These are phyloP conservation scores for Conger conger DNA, from an alignment of 2,113 vertebrate genomes.

Conservation along the genomic window DNA sequence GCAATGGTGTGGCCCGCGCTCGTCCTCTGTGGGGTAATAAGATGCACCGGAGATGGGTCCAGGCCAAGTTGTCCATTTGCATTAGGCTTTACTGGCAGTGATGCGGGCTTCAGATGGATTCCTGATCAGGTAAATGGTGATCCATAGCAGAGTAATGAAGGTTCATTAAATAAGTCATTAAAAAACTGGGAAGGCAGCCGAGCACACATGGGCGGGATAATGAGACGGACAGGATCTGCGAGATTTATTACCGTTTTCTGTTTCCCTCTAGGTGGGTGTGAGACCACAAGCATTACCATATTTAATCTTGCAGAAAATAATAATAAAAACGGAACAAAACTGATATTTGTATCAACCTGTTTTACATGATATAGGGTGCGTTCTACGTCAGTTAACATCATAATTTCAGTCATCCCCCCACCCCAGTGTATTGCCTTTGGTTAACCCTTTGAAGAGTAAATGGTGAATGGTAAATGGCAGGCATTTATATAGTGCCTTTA, in stretches of 20 bases:
- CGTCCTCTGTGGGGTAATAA: not conserved
- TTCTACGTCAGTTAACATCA: not conserved
- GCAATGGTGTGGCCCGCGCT: not conserved
- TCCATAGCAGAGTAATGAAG: conserved; percentile 14
- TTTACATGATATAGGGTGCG: not conserved
- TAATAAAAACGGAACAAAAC: not conserved
- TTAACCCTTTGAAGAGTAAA: too few relatives aligned
- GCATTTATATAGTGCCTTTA: too few relatives aligned
- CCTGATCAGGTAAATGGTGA: conserved; percentile 6
- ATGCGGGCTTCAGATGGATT: not conserved
- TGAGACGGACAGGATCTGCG: not conserved
- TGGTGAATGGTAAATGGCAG: too few relatives aligned
- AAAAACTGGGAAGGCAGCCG: not conserved
- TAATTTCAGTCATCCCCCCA: not conserved
- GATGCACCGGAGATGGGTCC: not conserved
- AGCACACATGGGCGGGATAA: not conserved
- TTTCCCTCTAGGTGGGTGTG: not conserved
- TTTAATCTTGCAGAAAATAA: not conserved
- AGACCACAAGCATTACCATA: not conserved
- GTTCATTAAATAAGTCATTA: conserved; percentile 16
- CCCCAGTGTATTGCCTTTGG: not conserved
- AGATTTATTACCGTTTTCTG: not conserved
- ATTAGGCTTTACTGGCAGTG: conserved; percentile 16
- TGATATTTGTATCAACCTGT: not conserved
- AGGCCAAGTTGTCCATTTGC: conserved; percentile 22